These are phyloP conservation scores for Macroglossus sobrinus DNA, from an alignment of 2,113 vertebrate species.

Conservation along the genomic window DNA sequence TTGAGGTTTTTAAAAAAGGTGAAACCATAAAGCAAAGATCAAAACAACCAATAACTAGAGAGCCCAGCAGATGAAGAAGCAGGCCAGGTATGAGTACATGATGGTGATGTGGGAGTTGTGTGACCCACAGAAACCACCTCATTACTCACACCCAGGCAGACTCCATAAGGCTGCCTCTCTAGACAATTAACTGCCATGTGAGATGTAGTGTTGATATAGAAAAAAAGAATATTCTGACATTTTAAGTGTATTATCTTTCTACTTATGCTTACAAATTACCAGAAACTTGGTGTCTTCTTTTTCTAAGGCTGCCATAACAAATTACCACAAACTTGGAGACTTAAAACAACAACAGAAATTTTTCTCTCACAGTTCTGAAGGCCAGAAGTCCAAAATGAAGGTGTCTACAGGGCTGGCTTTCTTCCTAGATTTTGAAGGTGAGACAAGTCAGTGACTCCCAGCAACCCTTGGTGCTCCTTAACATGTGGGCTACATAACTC, in stretches of 20 bases:
- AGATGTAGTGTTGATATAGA: background rate
- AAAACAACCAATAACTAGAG: background rate
- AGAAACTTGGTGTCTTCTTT: background rate
- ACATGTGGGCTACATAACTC: background rate
- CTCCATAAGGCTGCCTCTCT: background rate
- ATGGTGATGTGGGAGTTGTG: rapidly evolving
- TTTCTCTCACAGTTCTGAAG: background rate
- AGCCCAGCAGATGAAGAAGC: background rate
- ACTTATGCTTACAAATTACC: background rate
- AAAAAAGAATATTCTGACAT: background rate
- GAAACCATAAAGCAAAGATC: background rate
- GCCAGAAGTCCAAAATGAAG: background rate
- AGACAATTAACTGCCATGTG: background rate
- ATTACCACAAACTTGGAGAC: background rate
- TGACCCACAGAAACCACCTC: background rate
- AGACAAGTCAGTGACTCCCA: background rate
- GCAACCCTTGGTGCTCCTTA: background rate
- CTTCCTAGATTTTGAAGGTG: background rate
- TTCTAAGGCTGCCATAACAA: background rate
- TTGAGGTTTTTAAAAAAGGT: background rate
- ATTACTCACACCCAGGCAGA: background rate
- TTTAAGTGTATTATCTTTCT: background rate
- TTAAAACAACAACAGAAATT: background rate
- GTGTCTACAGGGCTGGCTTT: background rate
- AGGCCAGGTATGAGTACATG: background rate